Conservation (phyloP, 2,797 vertebrate species). For the Semotilus atromaculatus region DNA sequence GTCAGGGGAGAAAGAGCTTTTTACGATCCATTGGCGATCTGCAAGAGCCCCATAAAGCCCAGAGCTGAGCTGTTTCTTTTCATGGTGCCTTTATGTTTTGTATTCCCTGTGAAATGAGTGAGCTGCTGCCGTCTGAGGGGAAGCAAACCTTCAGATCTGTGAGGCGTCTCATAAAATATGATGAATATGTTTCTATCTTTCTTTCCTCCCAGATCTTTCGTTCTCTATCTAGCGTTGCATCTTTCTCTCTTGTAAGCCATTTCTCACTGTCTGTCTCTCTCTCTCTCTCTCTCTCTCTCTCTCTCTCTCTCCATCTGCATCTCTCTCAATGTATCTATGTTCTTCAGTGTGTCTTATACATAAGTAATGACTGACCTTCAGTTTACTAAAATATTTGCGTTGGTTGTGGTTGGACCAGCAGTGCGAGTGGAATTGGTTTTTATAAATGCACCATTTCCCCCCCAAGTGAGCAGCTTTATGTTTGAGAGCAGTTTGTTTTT, state of each 20-base stretch:
- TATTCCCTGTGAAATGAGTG: slow-evolving; percentile 43
- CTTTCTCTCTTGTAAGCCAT: slow-evolving; percentile 30
- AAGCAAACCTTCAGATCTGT: slow-evolving; percentile 50
- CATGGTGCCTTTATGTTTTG: slow-evolving; percentile 45
- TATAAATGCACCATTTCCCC: neutral
- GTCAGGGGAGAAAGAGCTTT: slow-evolving; percentile 10
- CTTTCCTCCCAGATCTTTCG: slow-evolving; percentile 36
- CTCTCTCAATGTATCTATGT: slow-evolving; percentile 9
- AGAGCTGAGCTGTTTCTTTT: slow-evolving; percentile 42
- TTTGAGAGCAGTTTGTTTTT: neutral
- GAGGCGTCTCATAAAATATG: slow-evolving; percentile 51
- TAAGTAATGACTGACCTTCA: slow-evolving; percentile 53
- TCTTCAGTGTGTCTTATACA: slow-evolving; percentile 47
- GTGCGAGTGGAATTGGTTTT: slow-evolving; percentile 15
- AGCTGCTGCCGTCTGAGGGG: slow-evolving; percentile 12
- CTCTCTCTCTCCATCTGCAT: neutral
- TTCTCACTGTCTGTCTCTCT: slow-evolving; percentile 23
- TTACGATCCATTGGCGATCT: slow-evolving; percentile 28
- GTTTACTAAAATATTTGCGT: slow-evolving; percentile 38
- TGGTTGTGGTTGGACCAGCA: slow-evolving; percentile 23
- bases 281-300: slow-evolving; percentile 1
- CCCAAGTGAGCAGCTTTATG: neutral
- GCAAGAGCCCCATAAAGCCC: slow-evolving; percentile 32
- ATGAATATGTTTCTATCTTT: slow-evolving; percentile 43
- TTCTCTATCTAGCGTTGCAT: slow-evolving; percentile 30